Base-by-base conservation (phyloP, 2,888 invertebrate genomes). In the Selenia dentaria region DNA sequence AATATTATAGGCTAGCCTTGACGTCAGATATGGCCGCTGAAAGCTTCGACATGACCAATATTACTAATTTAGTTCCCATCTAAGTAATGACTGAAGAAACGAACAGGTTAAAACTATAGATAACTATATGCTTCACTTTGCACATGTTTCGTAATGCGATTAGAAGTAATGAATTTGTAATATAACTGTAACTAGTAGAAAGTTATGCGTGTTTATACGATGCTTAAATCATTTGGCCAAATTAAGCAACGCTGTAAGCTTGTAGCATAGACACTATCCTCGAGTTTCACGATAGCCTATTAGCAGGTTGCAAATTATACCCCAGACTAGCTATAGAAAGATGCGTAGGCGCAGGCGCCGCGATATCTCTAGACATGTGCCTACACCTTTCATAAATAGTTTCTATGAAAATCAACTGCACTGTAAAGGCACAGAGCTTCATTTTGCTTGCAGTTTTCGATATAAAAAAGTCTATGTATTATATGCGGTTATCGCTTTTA, bases 281-380 rank as follows among this genome's bases (percentile, higher is more conserved):
- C 2, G 9, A 54, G 54, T 68, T 67, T 59, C 56, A 68, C 62
- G 67, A 69, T 71, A 72, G 72, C 33, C 73, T 79, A 83, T 83
- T 86, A 87, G 82, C 83, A 78, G 83, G 83, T 81, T 84, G 86
- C 81, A 83, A 84, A 86, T 84, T 81, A 81, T 78, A 69, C 68
- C 67, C 33, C 52, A 59, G 57, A 41, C 54, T 55, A 58, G 56
- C 40, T 45, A 38, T 39, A 55, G 60, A 49, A 33, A 54, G 51
- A 53, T 54, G 79, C 78, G 83, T 83, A 72, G 83, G 86, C 79
- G 84, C 74, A 72, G 84, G 83, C 82, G 83, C 79, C 78, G 62
- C 51, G 52, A 43, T 47, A 57, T 44, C 56, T 46, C 42, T 49
- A 37, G 22, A 13, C 46, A 42, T 42, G 42, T 25, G 10, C 25